Conservation (phyloP, 2,888 invertebrate genomes). For the Phrixothrix hirtus region DNA sequence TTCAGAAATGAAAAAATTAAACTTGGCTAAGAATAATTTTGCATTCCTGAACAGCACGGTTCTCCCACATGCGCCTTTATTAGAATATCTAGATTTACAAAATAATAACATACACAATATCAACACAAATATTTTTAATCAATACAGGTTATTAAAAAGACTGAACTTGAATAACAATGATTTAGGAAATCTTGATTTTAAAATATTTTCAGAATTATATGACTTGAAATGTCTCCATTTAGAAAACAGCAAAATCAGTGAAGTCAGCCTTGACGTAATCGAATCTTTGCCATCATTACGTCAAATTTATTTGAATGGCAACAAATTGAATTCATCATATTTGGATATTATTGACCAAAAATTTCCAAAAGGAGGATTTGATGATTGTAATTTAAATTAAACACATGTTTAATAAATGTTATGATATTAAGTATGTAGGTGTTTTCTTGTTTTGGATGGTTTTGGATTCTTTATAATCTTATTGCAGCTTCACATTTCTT, state of each 20-base stretch:
- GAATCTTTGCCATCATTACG: not conserved
- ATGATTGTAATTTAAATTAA: not conserved
- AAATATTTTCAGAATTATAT: not conserved
- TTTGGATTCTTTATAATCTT: no score
- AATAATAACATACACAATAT: not conserved
- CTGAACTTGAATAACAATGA: not conserved
- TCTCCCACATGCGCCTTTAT: not conserved
- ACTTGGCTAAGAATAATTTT: not conserved
- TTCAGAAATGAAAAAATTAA: not conserved
- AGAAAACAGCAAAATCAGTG: not conserved
- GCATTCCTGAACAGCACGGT: not conserved
- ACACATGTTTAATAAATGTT: not conserved
- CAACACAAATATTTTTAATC: not conserved
- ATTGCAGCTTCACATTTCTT: no score
- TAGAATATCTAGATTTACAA: not conserved
- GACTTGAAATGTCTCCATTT: not conserved
- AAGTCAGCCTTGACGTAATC: not conserved
- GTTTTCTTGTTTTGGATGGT: no score
- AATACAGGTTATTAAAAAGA: not conserved
- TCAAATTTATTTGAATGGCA: not conserved
- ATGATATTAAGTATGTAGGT: no score
- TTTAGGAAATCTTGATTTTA: not conserved
- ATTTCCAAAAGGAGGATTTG: not conserved
- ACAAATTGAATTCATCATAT: not conserved
- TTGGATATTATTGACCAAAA: not conserved